Conservation (phyloP, 92 coral and sea anemone species). For the Palythoa caribaeorum region DNA sequence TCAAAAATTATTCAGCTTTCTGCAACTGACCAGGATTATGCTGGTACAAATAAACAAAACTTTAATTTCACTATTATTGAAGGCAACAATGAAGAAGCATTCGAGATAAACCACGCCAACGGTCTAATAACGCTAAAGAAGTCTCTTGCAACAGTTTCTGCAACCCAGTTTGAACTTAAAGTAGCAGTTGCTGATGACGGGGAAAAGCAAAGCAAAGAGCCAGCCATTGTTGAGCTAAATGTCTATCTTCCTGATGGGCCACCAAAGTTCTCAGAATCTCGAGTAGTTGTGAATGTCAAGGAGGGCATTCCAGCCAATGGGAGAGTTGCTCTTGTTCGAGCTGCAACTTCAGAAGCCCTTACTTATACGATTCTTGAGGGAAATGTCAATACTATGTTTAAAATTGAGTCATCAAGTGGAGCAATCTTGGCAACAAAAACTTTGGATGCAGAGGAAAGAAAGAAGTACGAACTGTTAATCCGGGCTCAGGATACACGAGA, state of each 20-base stretch:
- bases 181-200: conserved; percentile 85
- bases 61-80: conserved; percentile 62
- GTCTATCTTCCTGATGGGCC: conserved; percentile 93
- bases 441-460: conserved; percentile 80
- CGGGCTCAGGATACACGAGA: conserved; percentile 86
- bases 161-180: conserved; percentile 68
- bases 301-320: conserved; percentile 81
- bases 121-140: conserved; percentile 82
- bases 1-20: conserved; percentile 74
- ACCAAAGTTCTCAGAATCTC: conserved; percentile 82
- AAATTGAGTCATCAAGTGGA: conserved; percentile 79
- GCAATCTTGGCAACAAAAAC: conserved; percentile 76
- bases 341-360: conserved; percentile 93
- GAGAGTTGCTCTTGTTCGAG: conserved; percentile 91
- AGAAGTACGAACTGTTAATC: conserved; percentile 67
- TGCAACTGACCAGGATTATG: conserved; percentile 82
- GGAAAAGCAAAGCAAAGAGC: conserved; percentile 34
- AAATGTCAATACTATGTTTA: conserved; percentile 76
- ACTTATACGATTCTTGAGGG: conserved; percentile 78
- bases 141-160: conserved; percentile 85
- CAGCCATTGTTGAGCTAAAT: conserved; percentile 70
- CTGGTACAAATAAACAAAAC: conserved; percentile 66
- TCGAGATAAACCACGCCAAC: conserved; percentile 70
- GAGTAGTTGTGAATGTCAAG: conserved; percentile 67
- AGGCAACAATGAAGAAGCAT: conserved; percentile 83